A percentile compares a stretch with the other conserved stretches of the same genome.
Evolutionary conservation across 2,797 vertebrate genomes (phyloP).

Genomic region (Helarctos malayanus): DNA sequence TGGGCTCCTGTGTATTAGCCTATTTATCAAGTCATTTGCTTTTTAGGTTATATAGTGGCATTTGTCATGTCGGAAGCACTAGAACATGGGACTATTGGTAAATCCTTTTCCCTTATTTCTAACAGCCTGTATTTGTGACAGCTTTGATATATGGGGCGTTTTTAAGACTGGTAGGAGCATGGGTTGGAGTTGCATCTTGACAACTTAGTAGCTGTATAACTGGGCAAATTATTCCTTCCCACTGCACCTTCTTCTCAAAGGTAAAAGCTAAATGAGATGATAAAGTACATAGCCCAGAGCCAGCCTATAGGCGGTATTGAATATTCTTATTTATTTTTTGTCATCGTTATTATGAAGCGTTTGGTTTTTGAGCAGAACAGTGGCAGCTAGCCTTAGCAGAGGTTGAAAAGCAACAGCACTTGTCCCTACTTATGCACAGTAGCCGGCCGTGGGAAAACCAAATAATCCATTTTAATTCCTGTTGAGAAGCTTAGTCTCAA

Average conservation of each 20-base stretch:
- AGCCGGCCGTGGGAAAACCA: background rate
- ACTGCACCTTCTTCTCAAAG: background rate
- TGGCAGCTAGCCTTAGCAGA: background rate
- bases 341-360: background rate
- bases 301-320: background rate
- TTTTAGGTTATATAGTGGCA: background rate
- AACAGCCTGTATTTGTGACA: background rate
- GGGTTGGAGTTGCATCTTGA: background rate
- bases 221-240: background rate
- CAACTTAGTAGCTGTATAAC: background rate
- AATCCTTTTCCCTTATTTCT: background rate
- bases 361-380: background rate
- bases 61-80: slow-evolving; percentile 9
- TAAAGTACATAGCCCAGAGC: background rate
- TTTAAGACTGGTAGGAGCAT: background rate
- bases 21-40: slow-evolving; percentile 23
- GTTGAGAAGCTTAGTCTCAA: background rate
- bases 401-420: background rate
- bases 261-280: background rate
- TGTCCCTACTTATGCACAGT: background rate
- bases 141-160: background rate
- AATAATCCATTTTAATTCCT: background rate
- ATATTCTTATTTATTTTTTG: background rate
- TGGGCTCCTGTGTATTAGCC: background rate
- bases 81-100: background rate